Evolutionary conservation across 2,113 vertebrate species (phyloP).

Genomic region (Passer domesticus): DNA sequence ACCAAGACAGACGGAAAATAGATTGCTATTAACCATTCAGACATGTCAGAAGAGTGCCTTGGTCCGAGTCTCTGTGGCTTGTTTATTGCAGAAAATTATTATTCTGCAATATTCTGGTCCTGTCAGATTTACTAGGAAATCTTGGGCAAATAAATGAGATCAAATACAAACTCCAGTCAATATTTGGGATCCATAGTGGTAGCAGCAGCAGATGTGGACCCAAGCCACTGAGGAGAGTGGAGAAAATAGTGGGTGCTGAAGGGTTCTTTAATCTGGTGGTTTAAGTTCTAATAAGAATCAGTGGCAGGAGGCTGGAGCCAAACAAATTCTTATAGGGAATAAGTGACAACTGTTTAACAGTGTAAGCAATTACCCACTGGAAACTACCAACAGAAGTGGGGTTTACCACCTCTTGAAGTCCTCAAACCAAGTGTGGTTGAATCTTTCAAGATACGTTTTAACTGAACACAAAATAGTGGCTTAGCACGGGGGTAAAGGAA

Average conservation of each 20-base stretch:
- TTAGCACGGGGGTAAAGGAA: not conserved
- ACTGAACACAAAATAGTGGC: not conserved
- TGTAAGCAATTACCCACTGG: conserved; percentile 29
- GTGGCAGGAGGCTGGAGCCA: conserved; percentile 18
- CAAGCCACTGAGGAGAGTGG: not conserved
- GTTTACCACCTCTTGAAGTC: conserved; percentile 35
- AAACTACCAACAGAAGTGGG: conserved; percentile 36
- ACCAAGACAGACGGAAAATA: not conserved
- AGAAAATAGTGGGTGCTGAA: conserved; percentile 54
- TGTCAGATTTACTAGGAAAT: not conserved
- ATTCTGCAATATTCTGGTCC: not conserved
- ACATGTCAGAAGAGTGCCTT: not conserved
- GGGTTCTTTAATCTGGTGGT: conserved; percentile 43
- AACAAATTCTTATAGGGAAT: conserved; percentile 12
- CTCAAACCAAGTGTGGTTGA: not conserved
- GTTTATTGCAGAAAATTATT: not conserved
- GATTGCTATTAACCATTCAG: not conserved
- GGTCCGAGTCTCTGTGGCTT: not conserved
- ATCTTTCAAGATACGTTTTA: not conserved
- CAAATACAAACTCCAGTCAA: not conserved
- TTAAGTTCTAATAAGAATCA: conserved; percentile 59
- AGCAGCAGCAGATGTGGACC: conserved; percentile 12
- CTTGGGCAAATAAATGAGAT: not conserved
- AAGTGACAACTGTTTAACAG: conserved; percentile 35
- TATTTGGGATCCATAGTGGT: not conserved